phyloP scores from a whole-genome alignment of 2,113 vertebrate species.

The Oxyruncus cristatus region DNA sequence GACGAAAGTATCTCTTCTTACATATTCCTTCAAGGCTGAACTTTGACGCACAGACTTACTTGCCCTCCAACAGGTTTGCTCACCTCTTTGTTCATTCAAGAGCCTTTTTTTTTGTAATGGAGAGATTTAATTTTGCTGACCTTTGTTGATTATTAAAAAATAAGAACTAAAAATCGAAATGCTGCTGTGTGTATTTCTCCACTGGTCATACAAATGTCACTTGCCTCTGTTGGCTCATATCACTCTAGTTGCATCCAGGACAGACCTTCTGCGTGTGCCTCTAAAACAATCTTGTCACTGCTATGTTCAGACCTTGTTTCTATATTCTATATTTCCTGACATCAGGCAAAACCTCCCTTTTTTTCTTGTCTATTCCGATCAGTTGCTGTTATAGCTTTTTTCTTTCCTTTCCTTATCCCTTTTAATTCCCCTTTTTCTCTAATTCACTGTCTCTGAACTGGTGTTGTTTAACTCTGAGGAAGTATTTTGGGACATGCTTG shows the following conservation, averaged over 20 bases:
- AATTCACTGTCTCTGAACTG: not conserved
- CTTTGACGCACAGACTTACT: not conserved
- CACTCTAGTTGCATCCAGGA: not conserved
- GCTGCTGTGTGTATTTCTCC: not conserved
- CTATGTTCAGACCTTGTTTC: not conserved
- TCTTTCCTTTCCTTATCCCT: not conserved
- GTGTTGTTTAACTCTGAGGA: not conserved
- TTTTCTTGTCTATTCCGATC: not conserved
- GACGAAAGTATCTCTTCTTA: not conserved
- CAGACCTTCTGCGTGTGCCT: not conserved
- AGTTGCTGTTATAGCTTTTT: not conserved
- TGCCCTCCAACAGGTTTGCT: not conserved
- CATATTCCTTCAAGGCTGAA: slow-evolving; percentile 12
- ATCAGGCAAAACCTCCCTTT: not conserved
- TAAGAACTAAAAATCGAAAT: not conserved
- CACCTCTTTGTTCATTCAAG: not conserved
- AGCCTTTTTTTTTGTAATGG: not conserved
- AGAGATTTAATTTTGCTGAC: not conserved
- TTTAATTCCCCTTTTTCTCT: not conserved
- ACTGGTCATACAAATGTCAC: not conserved
- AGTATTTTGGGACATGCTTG: not conserved
- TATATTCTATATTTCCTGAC: not conserved
- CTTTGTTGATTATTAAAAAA: not conserved
- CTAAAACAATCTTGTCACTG: not conserved
- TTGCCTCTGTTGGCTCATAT: not conserved